Percentiles rank a stretch among this genome's conserved stretches.
These are phyloP conservation scores for Rhynchomys soricoides DNA, from an alignment of 2,113 vertebrate genomes.

Conservation along the genomic window DNA sequence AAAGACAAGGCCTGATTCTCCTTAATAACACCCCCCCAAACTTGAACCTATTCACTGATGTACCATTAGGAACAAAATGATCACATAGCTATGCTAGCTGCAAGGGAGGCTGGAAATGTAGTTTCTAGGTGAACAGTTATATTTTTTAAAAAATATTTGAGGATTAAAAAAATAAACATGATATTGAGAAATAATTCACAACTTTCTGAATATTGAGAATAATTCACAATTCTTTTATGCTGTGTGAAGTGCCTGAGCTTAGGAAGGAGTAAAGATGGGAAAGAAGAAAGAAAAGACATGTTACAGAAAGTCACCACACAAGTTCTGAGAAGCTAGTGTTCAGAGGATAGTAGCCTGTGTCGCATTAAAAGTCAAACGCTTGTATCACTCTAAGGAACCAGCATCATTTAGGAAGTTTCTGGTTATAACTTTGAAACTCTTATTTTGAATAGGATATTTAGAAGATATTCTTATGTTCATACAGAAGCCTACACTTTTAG, in stretches of 20 bases:
- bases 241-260: background rate
- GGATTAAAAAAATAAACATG: background rate
- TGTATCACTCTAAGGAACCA: background rate
- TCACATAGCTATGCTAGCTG: background rate
- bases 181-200: background rate
- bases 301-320: background rate
- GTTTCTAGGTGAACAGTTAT: background rate
- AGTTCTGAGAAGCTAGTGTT: background rate
- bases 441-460: constrained; percentile 77
- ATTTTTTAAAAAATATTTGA: background rate
- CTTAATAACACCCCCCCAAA: background rate
- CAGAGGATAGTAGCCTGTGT: background rate
- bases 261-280: background rate
- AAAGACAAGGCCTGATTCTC: background rate
- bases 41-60: background rate
- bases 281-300: background rate
- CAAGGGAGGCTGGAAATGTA: background rate
- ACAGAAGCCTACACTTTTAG: background rate
- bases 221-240: no score
- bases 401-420: constrained; percentile 75
- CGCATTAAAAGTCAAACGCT: background rate
- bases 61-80: background rate
- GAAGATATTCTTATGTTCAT: constrained; percentile 53
- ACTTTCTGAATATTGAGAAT: no score
- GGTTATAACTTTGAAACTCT: constrained; percentile 73